phyloP scores from a whole-genome alignment of 2,888 invertebrate genomes.

The Hypsopygia costalis region DNA sequence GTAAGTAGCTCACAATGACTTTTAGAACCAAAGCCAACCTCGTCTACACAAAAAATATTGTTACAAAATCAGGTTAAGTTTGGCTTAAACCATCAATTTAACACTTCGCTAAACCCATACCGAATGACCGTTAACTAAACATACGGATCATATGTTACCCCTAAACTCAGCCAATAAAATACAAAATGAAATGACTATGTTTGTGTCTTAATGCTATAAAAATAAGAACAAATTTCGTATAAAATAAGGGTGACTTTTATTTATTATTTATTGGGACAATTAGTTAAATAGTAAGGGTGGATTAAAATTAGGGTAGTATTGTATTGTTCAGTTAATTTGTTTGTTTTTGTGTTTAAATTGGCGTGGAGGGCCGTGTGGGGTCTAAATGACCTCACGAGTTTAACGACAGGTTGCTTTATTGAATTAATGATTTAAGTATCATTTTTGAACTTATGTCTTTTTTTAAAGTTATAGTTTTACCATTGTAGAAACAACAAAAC shows the following conservation, averaged over 20 bases:
- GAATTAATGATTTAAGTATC: no score
- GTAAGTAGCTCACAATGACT: no score
- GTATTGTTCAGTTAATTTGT: constrained; percentile 29
- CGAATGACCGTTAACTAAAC: constrained; percentile 3
- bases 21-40: no score
- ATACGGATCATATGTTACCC: constrained; percentile 7
- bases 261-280: constrained; percentile 13
- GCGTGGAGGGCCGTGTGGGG: constrained; percentile 12
- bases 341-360: constrained; percentile 24
- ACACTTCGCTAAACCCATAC: not conserved
- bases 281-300: constrained; percentile 21
- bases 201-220: not conserved
- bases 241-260: constrained; percentile 26
- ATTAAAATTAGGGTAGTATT: constrained; percentile 20
- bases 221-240: constrained; percentile 8
- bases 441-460: no score
- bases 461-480: no score
- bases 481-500: no score
- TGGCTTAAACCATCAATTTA: no score
- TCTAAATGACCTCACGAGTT: not conserved
- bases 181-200: not conserved
- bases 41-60: no score
- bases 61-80: no score
- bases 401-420: constrained; percentile 3
- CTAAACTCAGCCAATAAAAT: not conserved